Evolutionary conservation across 1,140 invertebrate genomes (phyloP), one percentile per base, ranked within the genome.

Genomic region (Conopomorpha cramerella): DNA sequence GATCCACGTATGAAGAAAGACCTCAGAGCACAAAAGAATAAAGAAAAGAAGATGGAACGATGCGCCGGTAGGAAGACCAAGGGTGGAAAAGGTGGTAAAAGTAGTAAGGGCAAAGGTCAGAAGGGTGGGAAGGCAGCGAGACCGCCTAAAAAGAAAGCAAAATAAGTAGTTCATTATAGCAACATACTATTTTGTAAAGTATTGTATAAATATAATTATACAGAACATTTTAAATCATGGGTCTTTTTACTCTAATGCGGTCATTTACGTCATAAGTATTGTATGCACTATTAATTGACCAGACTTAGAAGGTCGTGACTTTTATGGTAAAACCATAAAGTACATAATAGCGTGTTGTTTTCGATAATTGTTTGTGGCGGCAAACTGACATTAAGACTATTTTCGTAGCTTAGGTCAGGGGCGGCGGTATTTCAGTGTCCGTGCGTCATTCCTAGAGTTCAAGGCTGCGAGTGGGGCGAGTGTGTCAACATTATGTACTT

Each of bases 1-100:
- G 96, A 99, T 84, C 86, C 87, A 3, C 80, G 96, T 39, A 89
- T 99, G 88, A 99, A 99, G 71, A 98, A 98, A 76, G 97, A 99
- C 68, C 78, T 87, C 41, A 80, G 86, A 27, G 84, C 83, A 2
- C 67, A 83, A 38, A 89, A 88, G 53, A 83, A 82, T 1, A 88
- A 86, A 43, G 81, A 79, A 41, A 79, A 76, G 40, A 76, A 63
- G 12, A 74, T 71, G 42, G 65, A 70, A 16, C 62, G 66, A 25
- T 58, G 66, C 28, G 67, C 76, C 41, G 41, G 45, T 11, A 48
- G 52, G 49, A 12, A 45, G 32, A 41, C 51, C 30, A 49, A 70
- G 50, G 39, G 30, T 27, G 35, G 7, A 11, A 12, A 40, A 43
- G 40, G 12, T 27, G 8, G 11, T 23, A 2, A 37, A 26, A 8